A percentile compares a stretch with the other conserved stretches of the same genome.
Evolutionary conservation across 2,888 invertebrate genomes (phyloP).

Genomic region (Caradrina kadenii): DNA sequence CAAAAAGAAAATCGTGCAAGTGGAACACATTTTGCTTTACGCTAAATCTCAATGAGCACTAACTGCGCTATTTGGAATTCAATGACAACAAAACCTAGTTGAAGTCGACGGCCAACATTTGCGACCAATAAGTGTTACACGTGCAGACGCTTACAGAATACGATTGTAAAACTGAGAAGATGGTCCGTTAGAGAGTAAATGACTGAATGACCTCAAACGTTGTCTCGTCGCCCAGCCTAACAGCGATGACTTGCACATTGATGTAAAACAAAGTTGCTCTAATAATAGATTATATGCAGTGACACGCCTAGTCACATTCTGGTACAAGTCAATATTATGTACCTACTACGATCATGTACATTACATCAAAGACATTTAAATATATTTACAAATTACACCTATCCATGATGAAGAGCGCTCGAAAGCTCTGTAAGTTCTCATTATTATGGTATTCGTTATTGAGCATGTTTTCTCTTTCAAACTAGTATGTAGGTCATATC

Average conservation of each 20-base stretch:
- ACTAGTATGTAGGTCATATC: constrained; percentile 77
- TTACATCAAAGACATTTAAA: constrained; percentile 62
- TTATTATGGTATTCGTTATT: constrained; percentile 77
- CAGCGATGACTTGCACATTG: constrained; percentile 79
- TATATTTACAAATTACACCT: constrained; percentile 59
- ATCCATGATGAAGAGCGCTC: constrained; percentile 79
- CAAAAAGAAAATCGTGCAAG: constrained; percentile 57
- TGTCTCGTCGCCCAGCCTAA: constrained; percentile 68
- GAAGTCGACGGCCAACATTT: constrained; percentile 71
- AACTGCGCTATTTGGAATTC: constrained; percentile 66
- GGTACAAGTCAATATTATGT: constrained; percentile 78
- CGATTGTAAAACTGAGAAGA: constrained; percentile 78
- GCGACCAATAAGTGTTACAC: constrained; percentile 78
- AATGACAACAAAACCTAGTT: constrained; percentile 67
- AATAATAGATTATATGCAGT: constrained; percentile 77
- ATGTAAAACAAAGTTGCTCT: constrained; percentile 76
- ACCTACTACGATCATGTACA: constrained; percentile 77
- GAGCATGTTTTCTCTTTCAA: constrained; percentile 80
- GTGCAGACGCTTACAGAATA: constrained; percentile 77
- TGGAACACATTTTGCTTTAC: constrained; percentile 59
- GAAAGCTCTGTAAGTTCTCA: constrained; percentile 78
- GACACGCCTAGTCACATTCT: constrained; percentile 80
- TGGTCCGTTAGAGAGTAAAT: constrained; percentile 81
- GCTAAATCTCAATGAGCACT: constrained; percentile 64
- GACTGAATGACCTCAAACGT: constrained; percentile 78